These are phyloP conservation scores for Patiria pectinifera DNA, from an alignment of 53 echinoderm and acorn worm genomes.

Conservation along the genomic window DNA sequence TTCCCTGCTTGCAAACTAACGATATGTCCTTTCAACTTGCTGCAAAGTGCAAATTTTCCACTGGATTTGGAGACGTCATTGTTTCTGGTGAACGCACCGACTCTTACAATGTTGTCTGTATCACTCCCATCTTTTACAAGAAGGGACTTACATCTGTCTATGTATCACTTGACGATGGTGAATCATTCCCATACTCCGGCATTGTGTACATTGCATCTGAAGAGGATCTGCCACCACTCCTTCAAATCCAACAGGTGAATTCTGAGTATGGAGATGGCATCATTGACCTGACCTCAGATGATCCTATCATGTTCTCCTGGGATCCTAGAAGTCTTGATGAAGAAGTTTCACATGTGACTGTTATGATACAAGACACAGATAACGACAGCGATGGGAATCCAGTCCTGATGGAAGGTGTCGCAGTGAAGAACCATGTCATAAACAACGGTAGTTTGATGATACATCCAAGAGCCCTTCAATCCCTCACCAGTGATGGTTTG, in stretches of 20 bases:
- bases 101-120: slow-evolving; percentile 59
- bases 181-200: slow-evolving; percentile 68
- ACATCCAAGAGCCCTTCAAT: not conserved
- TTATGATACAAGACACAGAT: slow-evolving; percentile 38
- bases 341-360: slow-evolving; percentile 7
- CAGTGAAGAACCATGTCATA: not conserved
- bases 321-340: slow-evolving; percentile 43
- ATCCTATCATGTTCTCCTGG: slow-evolving; percentile 52
- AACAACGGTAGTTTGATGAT: slow-evolving; percentile 48
- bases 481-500: not conserved
- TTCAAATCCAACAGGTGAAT: slow-evolving; percentile 40
- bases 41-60: slow-evolving; percentile 52
- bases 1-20: slow-evolving; percentile 61
- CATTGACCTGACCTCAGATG: slow-evolving; percentile 49
- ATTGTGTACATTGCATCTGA: slow-evolving; percentile 66
- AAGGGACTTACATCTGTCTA: slow-evolving; percentile 53
- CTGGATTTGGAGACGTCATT: slow-evolving; percentile 24
- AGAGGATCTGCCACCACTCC: slow-evolving; percentile 46
- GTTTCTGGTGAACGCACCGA: slow-evolving; percentile 44
- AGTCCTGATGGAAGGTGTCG: slow-evolving; percentile 32
- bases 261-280: not conserved
- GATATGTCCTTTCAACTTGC: not conserved
- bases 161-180: slow-evolving; percentile 56
- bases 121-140: slow-evolving; percentile 67
- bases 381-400: slow-evolving; percentile 45